Base-by-base conservation (phyloP, 2,888 invertebrate genomes). In the Phrixothrix hirtus region DNA sequence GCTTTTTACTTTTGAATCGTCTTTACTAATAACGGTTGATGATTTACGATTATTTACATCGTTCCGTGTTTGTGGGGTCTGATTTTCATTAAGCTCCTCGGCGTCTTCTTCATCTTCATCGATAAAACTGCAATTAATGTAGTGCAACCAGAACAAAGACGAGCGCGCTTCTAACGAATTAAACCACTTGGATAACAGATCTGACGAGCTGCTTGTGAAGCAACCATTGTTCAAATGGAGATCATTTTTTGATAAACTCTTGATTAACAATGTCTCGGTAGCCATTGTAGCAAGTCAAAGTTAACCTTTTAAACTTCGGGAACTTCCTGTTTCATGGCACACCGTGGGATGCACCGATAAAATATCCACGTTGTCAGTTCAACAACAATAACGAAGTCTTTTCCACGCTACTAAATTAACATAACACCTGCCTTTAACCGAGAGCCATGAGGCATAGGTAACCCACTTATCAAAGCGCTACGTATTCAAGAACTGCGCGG, bases 121-220 rank as follows among this genome's bases (percentile, higher is more conserved):
- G 35, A 45, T 50, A 17, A 55, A 46, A 17, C 26, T 45, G 15
- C 46, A 55, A 35, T 55, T 50, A 9, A 69, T 48, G 53, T 73
- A 74, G 45, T 70, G 71, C 41, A 74, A 52, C 74, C 74, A 74
- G 56, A 73, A 73, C 17, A 73, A 43, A 21, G 72, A 72, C 3
- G 74, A 75, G 11, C 70, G 63, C 30, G 68, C 67, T 55, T 75
- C 74, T 50, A 75, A 46, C 3, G 74, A 73, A 51, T 68, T 68
- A 47, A 75, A 60, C 75, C 75, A 75, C 34, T 74, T 68, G 29
- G 70, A 68, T 34, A 75, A 47, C 27, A 73, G 37, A 35, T 67
- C 59, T n/a, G 62, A 58, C 6, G 61, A 46, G 14, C 55, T 60
- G 13, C 31, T 57, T 27, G 57, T 42, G 39, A 58, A 59, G 17